Evolutionary conservation across 1,140 invertebrate species (phyloP).

Genomic region (Conus ventricosus): DNA sequence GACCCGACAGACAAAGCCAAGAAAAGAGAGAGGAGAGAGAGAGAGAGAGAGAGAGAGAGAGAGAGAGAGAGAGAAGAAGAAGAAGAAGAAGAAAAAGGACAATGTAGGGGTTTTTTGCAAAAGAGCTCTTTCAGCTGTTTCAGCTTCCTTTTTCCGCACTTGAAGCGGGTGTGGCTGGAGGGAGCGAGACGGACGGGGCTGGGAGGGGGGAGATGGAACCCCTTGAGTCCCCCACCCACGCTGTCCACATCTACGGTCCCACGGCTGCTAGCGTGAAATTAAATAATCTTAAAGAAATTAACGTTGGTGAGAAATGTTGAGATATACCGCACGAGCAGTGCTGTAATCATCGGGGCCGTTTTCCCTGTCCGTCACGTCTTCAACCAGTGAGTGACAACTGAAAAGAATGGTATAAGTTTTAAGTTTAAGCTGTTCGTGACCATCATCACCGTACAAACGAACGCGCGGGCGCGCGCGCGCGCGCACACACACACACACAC

Average conservation of each 20-base stretch:
- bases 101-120: background rate
- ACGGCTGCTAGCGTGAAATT: background rate
- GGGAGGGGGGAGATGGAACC: background rate
- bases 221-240: too few species aligned
- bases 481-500: background rate
- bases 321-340: too few species aligned
- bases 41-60: background rate
- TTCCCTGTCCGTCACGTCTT: background rate
- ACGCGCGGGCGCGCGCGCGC: background rate
- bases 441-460: background rate
- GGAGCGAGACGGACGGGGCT: background rate
- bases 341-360: background rate
- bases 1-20: background rate
- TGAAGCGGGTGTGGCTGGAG: background rate
- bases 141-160: too few species aligned
- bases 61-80: slow-evolving; percentile 4
- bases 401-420: background rate
- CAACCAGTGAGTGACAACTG: background rate
- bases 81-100: background rate
- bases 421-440: background rate
- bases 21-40: background rate
- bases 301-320: too few species aligned
- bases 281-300: background rate
- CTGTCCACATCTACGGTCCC: background rate
- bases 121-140: too few species aligned